Percentiles rank a stretch among this genome's conserved stretches.
Evolutionary conservation across 2,888 invertebrate species (phyloP).

Genomic region (Desoria tigrina): DNA sequence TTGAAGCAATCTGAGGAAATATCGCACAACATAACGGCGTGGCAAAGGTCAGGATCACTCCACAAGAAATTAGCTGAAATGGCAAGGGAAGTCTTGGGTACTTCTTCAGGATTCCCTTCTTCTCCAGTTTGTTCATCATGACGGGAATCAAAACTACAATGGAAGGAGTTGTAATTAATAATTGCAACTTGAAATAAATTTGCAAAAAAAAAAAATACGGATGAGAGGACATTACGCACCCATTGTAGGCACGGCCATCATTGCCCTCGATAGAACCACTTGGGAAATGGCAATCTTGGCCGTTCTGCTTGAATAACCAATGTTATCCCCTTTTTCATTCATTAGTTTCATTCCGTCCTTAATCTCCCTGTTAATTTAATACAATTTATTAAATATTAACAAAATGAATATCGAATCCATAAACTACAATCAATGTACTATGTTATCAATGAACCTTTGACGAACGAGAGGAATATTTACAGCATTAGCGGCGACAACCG

Average conservation of each 20-base stretch:
- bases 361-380: slow-evolving; percentile 62
- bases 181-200: too few relatives aligned
- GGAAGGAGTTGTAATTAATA: too few relatives aligned
- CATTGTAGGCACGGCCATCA: slow-evolving; percentile 72
- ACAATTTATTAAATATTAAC: slow-evolving; percentile 74
- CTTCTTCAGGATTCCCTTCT: background rate
- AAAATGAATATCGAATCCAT: too few relatives aligned
- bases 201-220: too few relatives aligned
- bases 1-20: slow-evolving; percentile 62
- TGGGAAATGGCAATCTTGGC: slow-evolving; percentile 59
- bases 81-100: slow-evolving; percentile 14
- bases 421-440: too few relatives aligned
- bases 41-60: slow-evolving; percentile 60
- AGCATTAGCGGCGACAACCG: slow-evolving; percentile 94
- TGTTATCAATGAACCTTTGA: slow-evolving; percentile 65
- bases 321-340: background rate
- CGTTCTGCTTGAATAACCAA: slow-evolving; percentile 16
- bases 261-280: slow-evolving; percentile 62
- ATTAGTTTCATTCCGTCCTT: slow-evolving; percentile 17
- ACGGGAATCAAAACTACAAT: slow-evolving; percentile 3
- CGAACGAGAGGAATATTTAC: slow-evolving; percentile 98
- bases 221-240: too few relatives aligned
- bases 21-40: slow-evolving; percentile 66
- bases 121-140: slow-evolving; percentile 6
- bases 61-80: slow-evolving; percentile 26